Conservation (phyloP, 37 sponge, comb jelly and placozoan genomes). For the Beroe ovata region DNA sequence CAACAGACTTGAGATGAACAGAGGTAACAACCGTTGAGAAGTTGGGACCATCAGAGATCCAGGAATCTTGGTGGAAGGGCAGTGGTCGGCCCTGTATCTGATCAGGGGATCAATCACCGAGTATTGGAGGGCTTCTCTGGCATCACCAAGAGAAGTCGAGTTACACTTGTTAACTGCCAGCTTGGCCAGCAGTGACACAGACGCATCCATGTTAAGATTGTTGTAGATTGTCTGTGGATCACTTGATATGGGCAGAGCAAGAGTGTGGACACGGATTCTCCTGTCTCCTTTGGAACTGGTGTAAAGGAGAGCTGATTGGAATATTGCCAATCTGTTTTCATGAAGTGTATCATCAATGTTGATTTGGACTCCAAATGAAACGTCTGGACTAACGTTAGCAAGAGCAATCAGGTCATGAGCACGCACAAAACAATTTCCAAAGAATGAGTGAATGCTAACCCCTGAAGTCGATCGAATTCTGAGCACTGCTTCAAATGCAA, state of each 20-base stretch:
- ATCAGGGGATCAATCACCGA: constrained; percentile 79
- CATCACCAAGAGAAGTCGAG: constrained; percentile 85
- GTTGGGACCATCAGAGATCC: constrained; percentile 74
- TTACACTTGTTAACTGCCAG: constrained; percentile 85
- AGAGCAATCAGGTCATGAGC: constrained; percentile 93
- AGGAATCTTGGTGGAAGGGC: constrained; percentile 68
- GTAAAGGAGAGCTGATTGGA: constrained; percentile 95
- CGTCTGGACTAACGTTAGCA: constrained; percentile 94
- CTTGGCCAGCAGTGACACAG: constrained; percentile 82
- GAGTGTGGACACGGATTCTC: constrained; percentile 88
- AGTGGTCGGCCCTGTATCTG: constrained; percentile 71
- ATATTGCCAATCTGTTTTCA: constrained; percentile 78
- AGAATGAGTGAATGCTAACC: constrained; percentile 88
- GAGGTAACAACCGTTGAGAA: constrained; percentile 79
- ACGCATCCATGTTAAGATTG: constrained; percentile 77
- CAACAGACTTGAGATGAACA: constrained; percentile 68
- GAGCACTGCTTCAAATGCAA: constrained; percentile 98
- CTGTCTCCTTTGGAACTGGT: constrained; percentile 88
- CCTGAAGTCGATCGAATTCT: constrained; percentile 91
- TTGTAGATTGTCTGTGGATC: constrained; percentile 79
- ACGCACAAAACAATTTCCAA: constrained; percentile 97
- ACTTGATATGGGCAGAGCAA: constrained; percentile 82
- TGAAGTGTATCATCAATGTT: constrained; percentile 89
- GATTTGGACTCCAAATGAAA: constrained; percentile 82
- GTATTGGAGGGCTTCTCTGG: constrained; percentile 90